These are phyloP conservation scores for Octopus sinensis DNA, from an alignment of 1,140 invertebrate species.

Conservation along the genomic window DNA sequence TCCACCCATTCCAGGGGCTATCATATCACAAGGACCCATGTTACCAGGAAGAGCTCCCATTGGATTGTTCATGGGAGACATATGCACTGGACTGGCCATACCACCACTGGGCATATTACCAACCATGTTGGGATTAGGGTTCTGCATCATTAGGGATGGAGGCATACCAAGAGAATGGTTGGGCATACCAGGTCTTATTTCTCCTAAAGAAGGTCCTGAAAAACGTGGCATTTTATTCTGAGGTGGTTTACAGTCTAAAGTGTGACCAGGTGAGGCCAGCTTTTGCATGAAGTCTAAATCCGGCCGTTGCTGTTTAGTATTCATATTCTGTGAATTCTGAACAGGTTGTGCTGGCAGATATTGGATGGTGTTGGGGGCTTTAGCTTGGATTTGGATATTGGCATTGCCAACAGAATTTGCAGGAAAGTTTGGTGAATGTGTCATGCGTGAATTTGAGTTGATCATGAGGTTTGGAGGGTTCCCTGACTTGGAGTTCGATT, in stretches of 20 bases:
- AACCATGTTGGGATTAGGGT: conserved; percentile 20
- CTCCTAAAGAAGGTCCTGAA: conserved; percentile 21
- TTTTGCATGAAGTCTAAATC: conserved; percentile 88
- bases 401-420: conserved; percentile 50
- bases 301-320: conserved; percentile 63
- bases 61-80: conserved; percentile 29
- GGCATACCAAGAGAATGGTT: conserved; percentile 30
- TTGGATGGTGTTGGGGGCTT: conserved; percentile 95
- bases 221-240: conserved; percentile 18
- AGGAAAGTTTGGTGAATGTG: conserved; percentile 28
- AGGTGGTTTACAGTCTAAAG: conserved; percentile 2
- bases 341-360: conserved; percentile 78
- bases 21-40: conserved; percentile 35
- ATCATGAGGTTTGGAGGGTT: background rate
- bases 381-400: conserved; percentile 77
- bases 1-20: conserved; percentile 27
- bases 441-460: conserved; percentile 6
- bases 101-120: conserved; percentile 17
- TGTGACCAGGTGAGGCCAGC: conserved; percentile 62
- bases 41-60: conserved; percentile 41
- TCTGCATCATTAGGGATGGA: conserved; percentile 32
- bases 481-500: background rate
- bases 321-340: conserved; percentile 34
- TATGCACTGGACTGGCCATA: conserved; percentile 25
- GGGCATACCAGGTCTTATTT: conserved; percentile 43